Base-by-base conservation (phyloP, 2,888 invertebrate species). In the Melipona bicolor region DNA sequence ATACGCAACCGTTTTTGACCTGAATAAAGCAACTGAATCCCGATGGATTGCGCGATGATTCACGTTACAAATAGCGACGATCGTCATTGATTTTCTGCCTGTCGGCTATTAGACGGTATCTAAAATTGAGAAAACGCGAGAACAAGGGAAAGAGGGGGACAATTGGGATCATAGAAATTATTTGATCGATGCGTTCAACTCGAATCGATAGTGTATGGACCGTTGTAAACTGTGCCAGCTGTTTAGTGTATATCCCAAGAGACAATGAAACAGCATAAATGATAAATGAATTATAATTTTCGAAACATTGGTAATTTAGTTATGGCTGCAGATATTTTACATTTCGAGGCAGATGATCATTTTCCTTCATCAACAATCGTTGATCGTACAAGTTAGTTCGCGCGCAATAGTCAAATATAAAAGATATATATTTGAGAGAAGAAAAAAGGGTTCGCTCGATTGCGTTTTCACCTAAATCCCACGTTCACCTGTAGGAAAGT, bases 391-490 rank as follows among this genome's bases (percentile, higher is more conserved):
- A 56, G 56, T 2, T 0, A 4, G 0, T 64, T 21, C 21, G 13
- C 0, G 21, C 6, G 13, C 27, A 36, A 32, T 21, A 32, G 64
- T 1, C 9, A n/a, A 32, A 9, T 17, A 64, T 4, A 59, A 32
- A 32, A 32, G 32, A 27, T 32, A 32, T 32, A 32, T 4, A 9
- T 27, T 19, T 0, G 62, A 19, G 11, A 27, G 19, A 21, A n/a
- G 24, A 36, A 59, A 67, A 62, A 49, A 54, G 69, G 67, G 59
- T 75, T 78, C 67, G 77, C 65, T 83, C 21, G 50, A 11, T 54
- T 24, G 59, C 65, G 77, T 32, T 77, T 79, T 73, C 74, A 21
- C 77, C 81, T 77, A 86, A 80, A 84, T 80, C 83, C 36, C 79
- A 84, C 64, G 54, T 77, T 68, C 76, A 78, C 80, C 77, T 72